Evolutionary conservation across 2,888 invertebrate genomes (phyloP).

Genomic region (Masnerella sp.): DNA sequence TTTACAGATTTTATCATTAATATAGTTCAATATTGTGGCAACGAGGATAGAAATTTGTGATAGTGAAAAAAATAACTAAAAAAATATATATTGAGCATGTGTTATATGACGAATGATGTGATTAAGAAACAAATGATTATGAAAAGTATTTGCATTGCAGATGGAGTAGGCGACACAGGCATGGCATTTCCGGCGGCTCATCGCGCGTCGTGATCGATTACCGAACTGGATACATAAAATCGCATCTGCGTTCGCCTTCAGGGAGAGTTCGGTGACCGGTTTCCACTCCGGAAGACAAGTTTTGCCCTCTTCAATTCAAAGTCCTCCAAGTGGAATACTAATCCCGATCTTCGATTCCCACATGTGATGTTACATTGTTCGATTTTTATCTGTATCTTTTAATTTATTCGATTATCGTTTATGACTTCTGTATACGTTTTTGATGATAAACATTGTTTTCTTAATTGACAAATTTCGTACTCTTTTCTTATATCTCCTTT

Average conservation of each 20-base stretch:
- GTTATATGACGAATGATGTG: conserved; percentile 1
- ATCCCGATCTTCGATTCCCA: conserved; percentile 32
- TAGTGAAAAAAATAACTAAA: too few species aligned
- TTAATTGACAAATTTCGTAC: conserved; percentile 25
- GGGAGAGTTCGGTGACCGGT: conserved; percentile 91
- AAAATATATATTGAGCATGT: too few species aligned
- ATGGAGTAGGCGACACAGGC: conserved; percentile 89
- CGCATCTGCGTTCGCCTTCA: conserved; percentile 93
- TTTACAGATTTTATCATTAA: too few species aligned
- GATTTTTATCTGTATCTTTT: conserved; percentile 32
- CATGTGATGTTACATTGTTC: conserved; percentile 54
- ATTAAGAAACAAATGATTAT: conserved; percentile 1
- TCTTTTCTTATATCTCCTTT: too few species aligned
- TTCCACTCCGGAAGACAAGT: conserved; percentile 28
- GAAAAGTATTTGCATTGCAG: conserved; percentile 77
- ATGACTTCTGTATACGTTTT: conserved; percentile 44
- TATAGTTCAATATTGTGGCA: too few species aligned
- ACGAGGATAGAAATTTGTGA: too few species aligned
- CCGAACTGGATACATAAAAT: conserved; percentile 92
- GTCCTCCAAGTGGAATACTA: conserved; percentile 48
- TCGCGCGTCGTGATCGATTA: conserved; percentile 86
- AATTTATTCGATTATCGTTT: conserved; percentile 18
- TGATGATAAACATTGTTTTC: conserved; percentile 32
- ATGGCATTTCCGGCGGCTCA: conserved; percentile 79
- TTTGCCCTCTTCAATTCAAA: conserved; percentile 35